Percentiles rank a stretch among this genome's conserved stretches.
Conservation (phyloP, 1,140 invertebrate species). For the Drosophila nasuta region DNA sequence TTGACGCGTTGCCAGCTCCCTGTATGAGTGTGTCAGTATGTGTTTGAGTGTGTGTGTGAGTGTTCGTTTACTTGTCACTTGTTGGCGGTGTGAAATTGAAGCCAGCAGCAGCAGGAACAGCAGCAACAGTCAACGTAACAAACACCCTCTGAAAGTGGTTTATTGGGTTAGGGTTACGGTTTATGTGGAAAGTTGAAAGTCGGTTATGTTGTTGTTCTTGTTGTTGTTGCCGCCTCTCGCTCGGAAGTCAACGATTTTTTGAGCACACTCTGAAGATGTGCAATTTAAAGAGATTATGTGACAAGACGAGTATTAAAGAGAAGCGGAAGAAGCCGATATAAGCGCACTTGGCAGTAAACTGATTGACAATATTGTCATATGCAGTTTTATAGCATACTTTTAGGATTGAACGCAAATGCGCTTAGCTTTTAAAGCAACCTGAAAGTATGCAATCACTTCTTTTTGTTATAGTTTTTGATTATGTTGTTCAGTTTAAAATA, state of each 20-base stretch:
- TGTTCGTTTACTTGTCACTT: slow-evolving; percentile 69
- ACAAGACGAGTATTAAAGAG: neutral
- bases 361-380: neutral
- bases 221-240: neutral
- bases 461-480: neutral
- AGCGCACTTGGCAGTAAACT: neutral
- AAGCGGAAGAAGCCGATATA: slow-evolving; percentile 2
- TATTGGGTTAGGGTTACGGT: slow-evolving; percentile 72
- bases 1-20: slow-evolving; percentile 61
- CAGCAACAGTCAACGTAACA: slow-evolving; percentile 49
- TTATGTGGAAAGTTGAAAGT: slow-evolving; percentile 34
- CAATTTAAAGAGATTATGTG: slow-evolving; percentile 6
- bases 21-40: slow-evolving; percentile 4
- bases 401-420: neutral
- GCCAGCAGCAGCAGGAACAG: slow-evolving; percentile 52
- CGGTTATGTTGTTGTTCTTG: neutral
- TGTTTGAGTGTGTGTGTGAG: slow-evolving; percentile 15
- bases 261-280: neutral
- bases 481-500: too few species aligned
- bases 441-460: too few species aligned
- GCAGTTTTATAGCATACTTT: neutral
- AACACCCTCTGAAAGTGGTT: slow-evolving; percentile 66
- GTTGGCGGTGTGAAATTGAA: slow-evolving; percentile 78
- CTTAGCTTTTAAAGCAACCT: neutral
- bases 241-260: neutral